phyloP scores from a whole-genome alignment of 2,888 invertebrate genomes.

The Rhamnusium bicolor region DNA sequence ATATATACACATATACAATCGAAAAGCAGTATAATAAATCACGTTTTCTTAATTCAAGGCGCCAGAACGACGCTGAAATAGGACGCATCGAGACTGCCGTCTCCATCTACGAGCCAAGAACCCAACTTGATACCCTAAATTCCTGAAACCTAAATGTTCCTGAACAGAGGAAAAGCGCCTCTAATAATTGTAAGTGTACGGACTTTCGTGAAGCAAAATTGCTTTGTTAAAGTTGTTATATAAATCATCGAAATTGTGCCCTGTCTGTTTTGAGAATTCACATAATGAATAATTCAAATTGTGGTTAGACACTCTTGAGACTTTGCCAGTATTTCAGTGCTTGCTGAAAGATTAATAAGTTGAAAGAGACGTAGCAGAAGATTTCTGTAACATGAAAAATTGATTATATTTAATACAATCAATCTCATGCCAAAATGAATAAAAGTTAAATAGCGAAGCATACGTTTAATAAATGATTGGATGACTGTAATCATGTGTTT shows the following conservation, averaged over 20 bases:
- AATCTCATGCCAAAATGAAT: background rate
- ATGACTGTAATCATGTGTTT: no score
- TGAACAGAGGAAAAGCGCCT: background rate
- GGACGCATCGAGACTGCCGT: slow-evolving; percentile 55
- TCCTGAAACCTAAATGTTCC: slow-evolving; percentile 13
- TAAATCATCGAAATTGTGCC: slow-evolving; percentile 55
- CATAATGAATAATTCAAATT: slow-evolving; percentile 56
- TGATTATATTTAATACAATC: background rate
- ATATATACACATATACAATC: slow-evolving; percentile 43
- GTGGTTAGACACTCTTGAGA: slow-evolving; percentile 51
- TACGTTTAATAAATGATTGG: no score
- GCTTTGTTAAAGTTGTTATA: slow-evolving; percentile 39
- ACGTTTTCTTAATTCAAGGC: slow-evolving; percentile 63
- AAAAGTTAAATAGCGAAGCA: no score
- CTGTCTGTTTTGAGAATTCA: slow-evolving; percentile 54
- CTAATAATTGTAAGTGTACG: background rate
- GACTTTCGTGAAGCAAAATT: background rate
- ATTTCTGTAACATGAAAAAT: background rate
- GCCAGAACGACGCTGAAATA: slow-evolving; percentile 60
- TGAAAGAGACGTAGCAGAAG: background rate
- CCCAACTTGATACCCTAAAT: slow-evolving; percentile 39
- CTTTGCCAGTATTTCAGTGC: slow-evolving; percentile 45
- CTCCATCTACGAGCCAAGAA: slow-evolving; percentile 58
- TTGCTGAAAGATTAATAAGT: background rate
- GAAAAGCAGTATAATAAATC: slow-evolving; percentile 60